A percentile compares a stretch with the other conserved stretches of the same genome.
These are phyloP conservation scores for Mormyrus proboscirostris DNA, from an alignment of 2,797 vertebrate genomes.

Conservation along the genomic window DNA sequence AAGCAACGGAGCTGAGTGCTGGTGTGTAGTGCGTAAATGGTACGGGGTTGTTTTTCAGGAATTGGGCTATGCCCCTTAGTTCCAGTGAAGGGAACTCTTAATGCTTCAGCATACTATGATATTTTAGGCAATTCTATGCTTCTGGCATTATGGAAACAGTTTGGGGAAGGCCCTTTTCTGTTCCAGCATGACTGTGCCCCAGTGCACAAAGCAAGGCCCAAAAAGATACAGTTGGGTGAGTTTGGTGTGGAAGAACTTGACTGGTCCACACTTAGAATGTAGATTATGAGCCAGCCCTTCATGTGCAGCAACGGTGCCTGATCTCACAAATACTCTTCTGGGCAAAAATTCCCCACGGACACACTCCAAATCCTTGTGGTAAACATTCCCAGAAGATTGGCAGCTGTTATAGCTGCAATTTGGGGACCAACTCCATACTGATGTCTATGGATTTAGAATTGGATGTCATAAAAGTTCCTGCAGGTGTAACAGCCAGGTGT, in stretches of 20 bases:
- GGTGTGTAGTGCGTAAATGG: neutral
- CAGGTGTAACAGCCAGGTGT: neutral
- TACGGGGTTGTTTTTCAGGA: neutral
- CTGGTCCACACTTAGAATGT: neutral
- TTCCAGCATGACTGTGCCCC: neutral
- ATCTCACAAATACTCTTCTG: neutral
- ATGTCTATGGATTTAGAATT: neutral
- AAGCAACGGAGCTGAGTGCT: neutral
- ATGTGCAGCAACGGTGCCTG: neutral
- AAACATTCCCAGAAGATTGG: neutral
- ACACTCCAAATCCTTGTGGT: neutral
- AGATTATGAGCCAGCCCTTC: neutral
- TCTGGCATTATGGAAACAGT: neutral
- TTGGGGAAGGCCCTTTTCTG: neutral
- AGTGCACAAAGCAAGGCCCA: neutral
- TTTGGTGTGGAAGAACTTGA: neutral
- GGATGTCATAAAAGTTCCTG: neutral
- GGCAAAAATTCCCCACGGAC: neutral
- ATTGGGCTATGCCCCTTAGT: neutral
- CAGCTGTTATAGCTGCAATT: neutral
- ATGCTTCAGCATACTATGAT: neutral
- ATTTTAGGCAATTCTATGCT: neutral
- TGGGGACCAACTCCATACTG: neutral
- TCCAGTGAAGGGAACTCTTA: neutral
- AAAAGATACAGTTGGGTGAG: neutral